Evolutionary conservation across 2,797 vertebrate species (phyloP).

Genomic region (Alosa sapidissima): DNA sequence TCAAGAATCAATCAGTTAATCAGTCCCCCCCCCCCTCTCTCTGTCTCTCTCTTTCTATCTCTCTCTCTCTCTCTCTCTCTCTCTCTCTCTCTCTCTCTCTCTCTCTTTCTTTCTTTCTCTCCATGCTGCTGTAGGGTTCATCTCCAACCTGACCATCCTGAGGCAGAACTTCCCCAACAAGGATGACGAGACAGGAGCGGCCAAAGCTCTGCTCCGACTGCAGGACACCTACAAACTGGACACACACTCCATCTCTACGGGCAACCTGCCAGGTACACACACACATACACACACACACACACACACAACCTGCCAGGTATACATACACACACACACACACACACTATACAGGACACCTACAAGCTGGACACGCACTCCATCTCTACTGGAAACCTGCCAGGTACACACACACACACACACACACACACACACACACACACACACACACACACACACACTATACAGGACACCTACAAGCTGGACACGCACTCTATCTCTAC

Average conservation of each 20-base stretch:
- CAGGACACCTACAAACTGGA: constrained; percentile 92
- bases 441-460: background rate
- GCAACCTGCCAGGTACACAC: constrained; percentile 81
- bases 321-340: background rate
- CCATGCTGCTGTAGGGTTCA: constrained; percentile 74
- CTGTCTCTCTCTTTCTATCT: no score
- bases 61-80: background rate
- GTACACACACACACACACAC: background rate
- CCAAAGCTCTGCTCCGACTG: constrained; percentile 88
- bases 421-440: constrained; percentile 2
- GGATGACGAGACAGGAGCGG: constrained; percentile 90
- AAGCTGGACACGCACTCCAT: background rate
- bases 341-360: background rate
- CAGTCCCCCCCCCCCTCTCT: background rate
- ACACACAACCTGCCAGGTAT: background rate
- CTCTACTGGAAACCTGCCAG: background rate
- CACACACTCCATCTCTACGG: constrained; percentile 82
- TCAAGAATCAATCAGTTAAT: background rate
- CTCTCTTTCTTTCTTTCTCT: background rate
- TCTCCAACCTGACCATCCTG: constrained; percentile 93
- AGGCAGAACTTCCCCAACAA: constrained; percentile 89
- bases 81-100: background rate
- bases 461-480: background rate
- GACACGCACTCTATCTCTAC: no score
- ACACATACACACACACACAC: constrained; percentile 1